Evolutionary conservation across 2,113 vertebrate species (phyloP).

Genomic region (Cyanocitta stelleri): DNA sequence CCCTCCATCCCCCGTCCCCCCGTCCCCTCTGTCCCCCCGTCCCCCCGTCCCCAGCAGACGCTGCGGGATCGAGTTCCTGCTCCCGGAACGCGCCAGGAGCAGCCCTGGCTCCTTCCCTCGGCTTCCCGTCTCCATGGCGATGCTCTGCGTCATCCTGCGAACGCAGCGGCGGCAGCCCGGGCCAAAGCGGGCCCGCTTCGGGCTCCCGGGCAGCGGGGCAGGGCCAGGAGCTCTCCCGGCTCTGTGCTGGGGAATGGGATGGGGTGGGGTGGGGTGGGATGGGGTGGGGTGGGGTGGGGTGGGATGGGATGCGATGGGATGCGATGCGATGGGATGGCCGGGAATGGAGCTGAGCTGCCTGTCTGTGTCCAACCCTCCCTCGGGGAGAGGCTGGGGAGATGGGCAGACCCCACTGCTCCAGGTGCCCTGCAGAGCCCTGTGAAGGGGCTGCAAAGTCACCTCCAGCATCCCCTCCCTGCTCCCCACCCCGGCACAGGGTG

Average conservation of each 20-base stretch:
- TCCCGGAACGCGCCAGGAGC: not conserved
- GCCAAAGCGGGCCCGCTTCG: not conserved
- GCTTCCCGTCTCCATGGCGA: conserved; percentile 45
- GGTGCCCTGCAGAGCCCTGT: not conserved
- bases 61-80: not conserved
- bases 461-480: not conserved
- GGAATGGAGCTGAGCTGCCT: not conserved
- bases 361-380: rapidly evolving
- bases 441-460: not conserved
- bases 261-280: too few species aligned
- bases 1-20: too few species aligned
- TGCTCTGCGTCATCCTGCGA: not conserved
- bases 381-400: not conserved
- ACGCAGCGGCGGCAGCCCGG: not conserved
- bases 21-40: too few species aligned
- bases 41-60: not conserved
- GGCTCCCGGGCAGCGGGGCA: not conserved
- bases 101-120: not conserved
- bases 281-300: too few species aligned
- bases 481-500: rapidly evolving
- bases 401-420: too few species aligned
- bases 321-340: not conserved
- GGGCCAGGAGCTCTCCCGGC: not conserved
- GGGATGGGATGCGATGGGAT: too few species aligned
- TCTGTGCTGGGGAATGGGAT: too few species aligned